Evolutionary conservation across 2,888 invertebrate genomes (phyloP).

Genomic region (Lordiphosa andalusiaca): DNA sequence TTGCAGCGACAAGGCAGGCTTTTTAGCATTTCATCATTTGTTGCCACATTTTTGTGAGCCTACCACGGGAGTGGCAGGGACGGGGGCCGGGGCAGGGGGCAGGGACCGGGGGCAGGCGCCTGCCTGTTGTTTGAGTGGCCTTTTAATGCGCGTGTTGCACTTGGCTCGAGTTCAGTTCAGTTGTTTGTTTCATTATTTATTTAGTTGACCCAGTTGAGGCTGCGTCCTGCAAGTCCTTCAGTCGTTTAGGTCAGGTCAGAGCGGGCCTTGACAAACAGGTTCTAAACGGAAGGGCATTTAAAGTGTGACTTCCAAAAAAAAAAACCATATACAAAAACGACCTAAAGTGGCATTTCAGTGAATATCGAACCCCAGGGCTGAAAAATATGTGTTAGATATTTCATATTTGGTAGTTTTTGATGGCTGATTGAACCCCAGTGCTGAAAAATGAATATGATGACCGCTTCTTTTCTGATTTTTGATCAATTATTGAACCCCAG

Average conservation of each 20-base stretch:
- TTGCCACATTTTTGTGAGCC: slow-evolving; percentile 46
- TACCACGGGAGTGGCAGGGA: slow-evolving; percentile 1
- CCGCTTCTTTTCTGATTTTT: too few relatives aligned
- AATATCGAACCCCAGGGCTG: too few relatives aligned
- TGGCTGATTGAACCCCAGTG: too few relatives aligned
- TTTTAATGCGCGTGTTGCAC: slow-evolving; percentile 63
- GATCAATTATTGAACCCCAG: too few relatives aligned
- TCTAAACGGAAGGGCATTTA: not conserved
- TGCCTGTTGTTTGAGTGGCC: slow-evolving; percentile 45
- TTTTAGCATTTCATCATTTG: slow-evolving; percentile 68
- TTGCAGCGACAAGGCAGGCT: slow-evolving; percentile 34
- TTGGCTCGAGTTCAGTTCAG: slow-evolving; percentile 50
- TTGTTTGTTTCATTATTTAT: slow-evolving; percentile 59
- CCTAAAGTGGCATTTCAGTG: too few relatives aligned
- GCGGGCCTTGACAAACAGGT: slow-evolving; percentile 6
- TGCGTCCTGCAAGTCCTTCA: slow-evolving; percentile 41
- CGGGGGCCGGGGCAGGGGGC: not conserved
- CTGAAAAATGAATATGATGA: too few relatives aligned
- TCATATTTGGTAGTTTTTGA: too few relatives aligned
- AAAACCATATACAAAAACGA: too few relatives aligned
- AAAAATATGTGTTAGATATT: too few relatives aligned
- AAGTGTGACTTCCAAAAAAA: too few relatives aligned
- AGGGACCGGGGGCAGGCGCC: slow-evolving; percentile 2
- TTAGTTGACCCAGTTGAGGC: slow-evolving; percentile 61
- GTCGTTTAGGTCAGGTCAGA: not conserved